Conservation (phyloP, 2,113 vertebrate genomes). For the Solea solea region DNA sequence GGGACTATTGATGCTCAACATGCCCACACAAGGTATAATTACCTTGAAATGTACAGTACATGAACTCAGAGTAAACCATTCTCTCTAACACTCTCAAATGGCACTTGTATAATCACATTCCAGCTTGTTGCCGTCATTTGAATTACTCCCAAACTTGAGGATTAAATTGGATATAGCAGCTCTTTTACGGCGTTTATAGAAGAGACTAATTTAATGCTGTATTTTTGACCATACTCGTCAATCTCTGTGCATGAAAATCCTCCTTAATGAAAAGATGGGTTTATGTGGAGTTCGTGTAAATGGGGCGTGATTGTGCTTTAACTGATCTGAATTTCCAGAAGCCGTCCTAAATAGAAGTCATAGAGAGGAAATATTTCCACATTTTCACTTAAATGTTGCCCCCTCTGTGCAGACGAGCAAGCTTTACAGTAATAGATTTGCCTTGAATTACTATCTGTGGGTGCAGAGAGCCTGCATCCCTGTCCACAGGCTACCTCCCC, state of each 20-base stretch:
- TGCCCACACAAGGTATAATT: neutral
- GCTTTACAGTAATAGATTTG: conserved; percentile 7
- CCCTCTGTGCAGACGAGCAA: neutral
- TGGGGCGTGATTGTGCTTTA: neutral
- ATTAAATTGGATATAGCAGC: conserved; percentile 47
- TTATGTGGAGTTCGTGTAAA: neutral
- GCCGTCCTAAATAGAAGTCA: too few relatives aligned
- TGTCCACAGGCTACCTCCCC: neutral
- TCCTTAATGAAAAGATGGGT: neutral
- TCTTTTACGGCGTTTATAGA: conserved; percentile 4
- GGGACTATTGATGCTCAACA: neutral
- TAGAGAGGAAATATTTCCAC: too few relatives aligned
- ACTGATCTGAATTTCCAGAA: neutral
- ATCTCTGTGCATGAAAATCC: conserved; percentile 14
- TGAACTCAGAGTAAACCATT: conserved; percentile 1
- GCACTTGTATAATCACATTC: conserved; percentile 22
- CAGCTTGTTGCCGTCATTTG: neutral
- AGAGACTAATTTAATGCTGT: conserved; percentile 25
- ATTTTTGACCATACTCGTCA: conserved; percentile 32
- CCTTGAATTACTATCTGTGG: neutral
- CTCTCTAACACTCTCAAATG: neutral
- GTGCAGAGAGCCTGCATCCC: neutral
- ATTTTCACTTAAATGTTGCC: neutral
- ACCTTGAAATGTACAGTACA: neutral
- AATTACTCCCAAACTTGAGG: conserved; percentile 26